phyloP scores from a whole-genome alignment of 2,113 vertebrate species.

The Ochotona curzoniae region DNA sequence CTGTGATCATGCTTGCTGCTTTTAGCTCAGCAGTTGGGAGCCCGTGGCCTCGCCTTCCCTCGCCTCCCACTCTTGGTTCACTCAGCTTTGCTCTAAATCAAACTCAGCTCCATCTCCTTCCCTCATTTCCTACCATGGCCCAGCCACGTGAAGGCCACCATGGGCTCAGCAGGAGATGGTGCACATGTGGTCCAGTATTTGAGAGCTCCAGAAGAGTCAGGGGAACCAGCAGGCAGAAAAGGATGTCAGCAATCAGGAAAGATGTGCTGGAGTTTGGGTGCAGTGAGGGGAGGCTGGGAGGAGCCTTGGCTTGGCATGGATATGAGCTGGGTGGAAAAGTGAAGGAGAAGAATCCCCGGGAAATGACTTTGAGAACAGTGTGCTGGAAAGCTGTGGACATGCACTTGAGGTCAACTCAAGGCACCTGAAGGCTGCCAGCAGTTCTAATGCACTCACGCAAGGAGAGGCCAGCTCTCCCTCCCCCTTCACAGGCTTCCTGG shows the following conservation, averaged over 20 bases:
- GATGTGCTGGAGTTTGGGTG: background rate
- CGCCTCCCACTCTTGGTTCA: constrained; percentile 64
- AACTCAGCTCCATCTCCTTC: background rate
- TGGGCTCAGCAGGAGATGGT: background rate
- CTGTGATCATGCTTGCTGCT: constrained; percentile 68
- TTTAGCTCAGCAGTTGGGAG: constrained; percentile 71
- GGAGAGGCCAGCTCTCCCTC: background rate
- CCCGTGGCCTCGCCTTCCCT: constrained; percentile 51
- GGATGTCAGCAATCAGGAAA: background rate
- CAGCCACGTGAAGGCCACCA: background rate
- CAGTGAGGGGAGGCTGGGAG: too few species aligned
- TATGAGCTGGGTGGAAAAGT: background rate
- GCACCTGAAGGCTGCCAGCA: background rate
- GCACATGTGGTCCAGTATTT: background rate
- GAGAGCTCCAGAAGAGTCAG: background rate
- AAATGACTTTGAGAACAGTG: background rate
- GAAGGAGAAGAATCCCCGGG: background rate
- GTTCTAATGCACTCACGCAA: background rate
- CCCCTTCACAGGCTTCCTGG: background rate
- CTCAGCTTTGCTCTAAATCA: constrained; percentile 48
- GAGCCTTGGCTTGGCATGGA: background rate
- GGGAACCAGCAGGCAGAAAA: background rate
- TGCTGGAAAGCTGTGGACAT: background rate
- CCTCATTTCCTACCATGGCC: constrained; percentile 1
- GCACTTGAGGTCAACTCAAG: background rate